These are phyloP conservation scores for Toxotes jaculatrix DNA, from an alignment of 2,113 vertebrate species.

Conservation along the genomic window DNA sequence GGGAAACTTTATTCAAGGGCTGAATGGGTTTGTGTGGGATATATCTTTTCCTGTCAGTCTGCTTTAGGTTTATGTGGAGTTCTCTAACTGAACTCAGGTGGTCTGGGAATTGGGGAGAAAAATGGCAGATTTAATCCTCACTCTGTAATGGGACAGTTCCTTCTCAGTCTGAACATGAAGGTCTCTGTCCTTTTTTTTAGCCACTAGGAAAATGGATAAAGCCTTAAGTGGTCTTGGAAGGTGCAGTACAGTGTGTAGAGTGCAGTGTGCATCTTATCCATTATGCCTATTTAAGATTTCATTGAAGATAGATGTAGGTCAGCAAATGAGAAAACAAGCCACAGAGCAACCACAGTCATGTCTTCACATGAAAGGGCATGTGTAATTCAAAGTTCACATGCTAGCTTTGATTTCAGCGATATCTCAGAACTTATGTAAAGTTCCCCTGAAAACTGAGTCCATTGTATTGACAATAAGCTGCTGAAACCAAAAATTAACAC, in stretches of 20 bases:
- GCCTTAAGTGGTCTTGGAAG: background rate
- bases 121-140: background rate
- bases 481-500: background rate
- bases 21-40: background rate
- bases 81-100: background rate
- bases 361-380: background rate
- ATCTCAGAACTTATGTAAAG: slow-evolving; percentile 1
- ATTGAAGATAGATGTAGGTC: slow-evolving; percentile 33
- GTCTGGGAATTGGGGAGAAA: background rate
- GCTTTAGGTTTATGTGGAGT: background rate
- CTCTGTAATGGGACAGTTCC: background rate
- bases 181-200: background rate
- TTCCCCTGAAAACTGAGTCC: background rate
- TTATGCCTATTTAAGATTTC: background rate
- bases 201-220: background rate
- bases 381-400: background rate
- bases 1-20: background rate
- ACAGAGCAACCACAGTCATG: background rate
- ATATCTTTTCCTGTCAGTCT: background rate
- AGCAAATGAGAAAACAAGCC: background rate
- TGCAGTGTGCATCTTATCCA: background rate
- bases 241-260: background rate
- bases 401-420: background rate
- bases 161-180: background rate
- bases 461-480: background rate